phyloP scores from a whole-genome alignment of 2,888 invertebrate genomes.

The Elegia similella region DNA sequence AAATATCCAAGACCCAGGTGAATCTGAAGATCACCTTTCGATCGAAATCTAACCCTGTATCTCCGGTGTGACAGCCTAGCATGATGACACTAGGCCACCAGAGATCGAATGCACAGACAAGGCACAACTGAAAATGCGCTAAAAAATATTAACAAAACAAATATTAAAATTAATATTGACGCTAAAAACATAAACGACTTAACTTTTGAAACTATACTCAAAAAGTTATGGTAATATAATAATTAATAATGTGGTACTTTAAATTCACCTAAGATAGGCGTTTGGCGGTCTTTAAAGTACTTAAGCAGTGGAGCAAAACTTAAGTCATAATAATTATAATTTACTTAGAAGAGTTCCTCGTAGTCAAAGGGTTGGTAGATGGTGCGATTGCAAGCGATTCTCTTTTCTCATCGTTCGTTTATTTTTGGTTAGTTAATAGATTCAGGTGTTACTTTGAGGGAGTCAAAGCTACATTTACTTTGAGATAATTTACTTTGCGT shows the following conservation, averaged over 20 bases:
- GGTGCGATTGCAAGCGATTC: not conserved
- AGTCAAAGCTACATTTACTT: no score
- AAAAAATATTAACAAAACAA: not conserved
- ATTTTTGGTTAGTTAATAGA: no score
- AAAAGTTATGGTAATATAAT: conserved; percentile 24
- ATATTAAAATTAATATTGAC: not conserved
- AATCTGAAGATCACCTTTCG: no score
- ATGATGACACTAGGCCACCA: no score
- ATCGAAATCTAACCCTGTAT: no score
- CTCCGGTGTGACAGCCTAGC: no score
- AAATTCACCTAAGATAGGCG: conserved; percentile 25
- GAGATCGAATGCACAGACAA: no score
- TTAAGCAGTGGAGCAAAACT: conserved; percentile 23
- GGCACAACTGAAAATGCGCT: no score
- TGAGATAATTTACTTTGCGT: no score
- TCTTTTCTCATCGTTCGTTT: not conserved
- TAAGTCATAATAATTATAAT: conserved; percentile 25
- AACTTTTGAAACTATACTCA: conserved; percentile 18
- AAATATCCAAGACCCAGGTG: no score
- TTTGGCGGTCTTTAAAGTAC: conserved; percentile 22
- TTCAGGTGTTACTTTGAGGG: no score
- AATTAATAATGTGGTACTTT: conserved; percentile 24
- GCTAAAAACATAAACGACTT: conserved; percentile 18
- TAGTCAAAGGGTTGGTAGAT: not conserved
- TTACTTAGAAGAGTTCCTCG: conserved; percentile 15